Evolutionary conservation across 2,797 vertebrate genomes (phyloP).

Genomic region (Rachycentron canadum): DNA sequence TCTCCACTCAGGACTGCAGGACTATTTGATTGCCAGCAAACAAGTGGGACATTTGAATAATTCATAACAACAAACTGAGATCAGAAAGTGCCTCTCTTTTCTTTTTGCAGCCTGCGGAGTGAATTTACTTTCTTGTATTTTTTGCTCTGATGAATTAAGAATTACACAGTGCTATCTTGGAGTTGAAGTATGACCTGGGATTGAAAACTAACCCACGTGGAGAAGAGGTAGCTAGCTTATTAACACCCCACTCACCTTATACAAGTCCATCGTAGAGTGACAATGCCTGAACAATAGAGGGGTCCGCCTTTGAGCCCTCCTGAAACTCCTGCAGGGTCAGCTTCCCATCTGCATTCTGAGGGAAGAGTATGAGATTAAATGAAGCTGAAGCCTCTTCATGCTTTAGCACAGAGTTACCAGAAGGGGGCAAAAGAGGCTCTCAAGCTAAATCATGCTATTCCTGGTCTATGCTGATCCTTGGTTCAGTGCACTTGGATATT

Average conservation of each 20-base stretch:
- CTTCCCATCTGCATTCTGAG: slow-evolving; percentile 96
- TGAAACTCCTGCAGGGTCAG: slow-evolving; percentile 99
- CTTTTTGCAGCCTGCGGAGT: slow-evolving; percentile 49
- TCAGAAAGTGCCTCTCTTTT: slow-evolving; percentile 66
- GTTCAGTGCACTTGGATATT: slow-evolving; percentile 63
- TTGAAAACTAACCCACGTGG: slow-evolving; percentile 31
- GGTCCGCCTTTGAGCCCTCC: slow-evolving; percentile 98
- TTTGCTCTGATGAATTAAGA: slow-evolving; percentile 40
- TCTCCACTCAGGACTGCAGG: slow-evolving; percentile 68
- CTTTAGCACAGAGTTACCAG: slow-evolving; percentile 52
- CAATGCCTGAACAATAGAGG: slow-evolving; percentile 97
- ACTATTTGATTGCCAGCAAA: slow-evolving; percentile 80
- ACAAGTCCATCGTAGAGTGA: slow-evolving; percentile 95
- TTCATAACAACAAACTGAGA: slow-evolving; percentile 78
- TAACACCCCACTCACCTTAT: slow-evolving; percentile 75
- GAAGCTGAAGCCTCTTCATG: slow-evolving; percentile 21
- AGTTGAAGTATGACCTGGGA: slow-evolving; percentile 25
- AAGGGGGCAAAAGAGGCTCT: slow-evolving; percentile 73
- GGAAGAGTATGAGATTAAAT: slow-evolving; percentile 50
- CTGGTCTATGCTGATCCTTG: slow-evolving; percentile 50
- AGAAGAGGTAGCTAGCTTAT: slow-evolving; percentile 35
- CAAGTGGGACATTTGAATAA: slow-evolving; percentile 80
- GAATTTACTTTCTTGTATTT: slow-evolving; percentile 37
- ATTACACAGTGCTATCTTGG: slow-evolving; percentile 30
- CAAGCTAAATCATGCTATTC: slow-evolving; percentile 23